Evolutionary conservation across 2,113 vertebrate genomes (phyloP), one percentile per base, ranked within the genome.

Genomic region (Myotis yumanensis): DNA sequence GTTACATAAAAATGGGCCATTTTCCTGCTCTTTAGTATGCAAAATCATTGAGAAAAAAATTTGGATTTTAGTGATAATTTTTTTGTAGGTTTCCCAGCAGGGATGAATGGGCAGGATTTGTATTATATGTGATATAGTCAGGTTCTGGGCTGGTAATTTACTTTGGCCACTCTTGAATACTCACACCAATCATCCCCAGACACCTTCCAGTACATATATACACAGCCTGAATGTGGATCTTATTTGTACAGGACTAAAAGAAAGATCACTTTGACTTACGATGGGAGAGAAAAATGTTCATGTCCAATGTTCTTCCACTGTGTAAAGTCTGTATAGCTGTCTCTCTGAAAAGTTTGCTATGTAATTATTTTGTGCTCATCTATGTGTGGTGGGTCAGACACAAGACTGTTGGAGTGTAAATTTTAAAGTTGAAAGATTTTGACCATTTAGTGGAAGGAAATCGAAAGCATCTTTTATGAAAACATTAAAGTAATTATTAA

Each of bases 351-450:
- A 77, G 43, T 15, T 77, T 68, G 5, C 8, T 87, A 8, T 37
- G 2, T 57, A 25, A 72, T 57, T 79, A 18, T 79, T 90, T 84
- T 77, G 57, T 66, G 40, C 48, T 84, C 7, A 68, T 66, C 51
- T 59, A 9, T 68, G 5, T 87, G 11, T n/a, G 14, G 22, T 40
- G 69, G 64, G 22, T 54, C 35, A 71, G 46, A 77, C 54, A 12
- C 28, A 73, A 69, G 71, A 95, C 20, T 43, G 43, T 54, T 46
- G 25, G 15, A 81, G 28, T 84, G 2, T 54, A 81, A 22, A 59
- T 75, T 95, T 91, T 75, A 59, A 82, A 59, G 40, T 16, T 35
- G 25, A 89, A 82, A 82, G 2, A 32, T 71, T 92, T 80, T 66
- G 52, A 71, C 90, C 1, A 30, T 46, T 66, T 90, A 51, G 59